Base-by-base conservation (phyloP, 2,797 vertebrate genomes). In the Xiphophorus birchmanni region DNA sequence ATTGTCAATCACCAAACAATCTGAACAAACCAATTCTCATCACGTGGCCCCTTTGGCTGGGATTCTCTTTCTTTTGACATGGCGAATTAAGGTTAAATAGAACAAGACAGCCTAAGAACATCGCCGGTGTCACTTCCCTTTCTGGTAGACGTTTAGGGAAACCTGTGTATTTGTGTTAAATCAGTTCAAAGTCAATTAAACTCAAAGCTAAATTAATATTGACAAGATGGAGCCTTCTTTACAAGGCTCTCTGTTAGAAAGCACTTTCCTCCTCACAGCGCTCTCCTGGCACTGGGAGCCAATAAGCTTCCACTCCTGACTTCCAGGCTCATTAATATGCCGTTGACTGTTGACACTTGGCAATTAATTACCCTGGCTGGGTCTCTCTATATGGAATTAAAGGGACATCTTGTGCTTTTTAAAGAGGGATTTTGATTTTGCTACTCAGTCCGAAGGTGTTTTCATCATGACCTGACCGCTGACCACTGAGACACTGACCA, bases 291-390 rank as follows among this genome's bases (percentile, higher is more conserved):
- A 44, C 67, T 5, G 26, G 23, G 11, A 71, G 21, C 67, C 40
- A 44, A n/a, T n/a, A 71, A 67, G 78, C 78, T 74, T 78, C 67
- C n/a, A 67, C 77, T 15, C 48, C 8, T 42, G n/a, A 21, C 47
- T 71, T 81, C 60, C 79, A 52, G 75, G n/a, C 84, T 90, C 84
- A 85, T 90, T 88, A 85, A 82, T 76, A 79, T 85, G 67, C 82
- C 74, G 73, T 73, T 54, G 72, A 47, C 60, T 85, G 82, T 78
- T 71, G 81, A 86, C 82, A 83, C n/a, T 5, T n/a, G 76, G 11
- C 73, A 86, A 83, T 85, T 88, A 90, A 92, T 87, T 80, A 80
- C 52, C 54, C 75, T 6, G 72, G 37, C 72, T 74, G 17, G 32
- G 69, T 54, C 42, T 67, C 72, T 85, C 74, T 84, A 77, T 72